phyloP scores from a whole-genome alignment of 1,140 invertebrate genomes.

The Anastatus disparis region DNA sequence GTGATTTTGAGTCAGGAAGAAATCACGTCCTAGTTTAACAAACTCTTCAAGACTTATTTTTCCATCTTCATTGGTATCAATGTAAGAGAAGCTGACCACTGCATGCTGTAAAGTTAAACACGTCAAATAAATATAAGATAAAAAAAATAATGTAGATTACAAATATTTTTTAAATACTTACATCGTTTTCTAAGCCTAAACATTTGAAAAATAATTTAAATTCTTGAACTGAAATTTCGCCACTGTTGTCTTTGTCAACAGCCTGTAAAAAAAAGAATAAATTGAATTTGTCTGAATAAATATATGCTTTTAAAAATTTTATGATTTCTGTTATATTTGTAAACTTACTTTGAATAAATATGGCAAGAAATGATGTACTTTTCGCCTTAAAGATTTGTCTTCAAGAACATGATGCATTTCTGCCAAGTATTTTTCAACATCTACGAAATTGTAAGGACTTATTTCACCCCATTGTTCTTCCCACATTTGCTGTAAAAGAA shows the following conservation, averaged over 20 bases:
- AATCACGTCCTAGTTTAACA: slow-evolving; percentile 80
- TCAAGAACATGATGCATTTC: slow-evolving; percentile 85
- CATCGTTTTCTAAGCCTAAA: slow-evolving; percentile 77
- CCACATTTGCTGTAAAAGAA: slow-evolving; percentile 75
- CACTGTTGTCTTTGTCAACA: slow-evolving; percentile 82
- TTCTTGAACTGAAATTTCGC: slow-evolving; percentile 81
- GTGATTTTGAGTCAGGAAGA: slow-evolving; percentile 81
- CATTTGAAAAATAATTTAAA: slow-evolving; percentile 85
- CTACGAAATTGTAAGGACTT: slow-evolving; percentile 81
- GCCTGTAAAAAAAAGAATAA: slow-evolving; percentile 68
- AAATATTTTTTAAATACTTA: too few species aligned
- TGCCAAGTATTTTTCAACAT: slow-evolving; percentile 81
- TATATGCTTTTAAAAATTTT: slow-evolving; percentile 15
- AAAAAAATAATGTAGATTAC: too few species aligned
- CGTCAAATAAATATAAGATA: slow-evolving; percentile 6
- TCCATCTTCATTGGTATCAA: slow-evolving; percentile 82
- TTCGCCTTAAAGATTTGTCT: slow-evolving; percentile 77
- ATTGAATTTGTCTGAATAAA: background rate
- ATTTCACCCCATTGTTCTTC: slow-evolving; percentile 85
- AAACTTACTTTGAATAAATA: slow-evolving; percentile 79
- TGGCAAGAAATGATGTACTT: slow-evolving; percentile 79
- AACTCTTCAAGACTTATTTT: slow-evolving; percentile 81
- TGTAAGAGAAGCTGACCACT: slow-evolving; percentile 78
- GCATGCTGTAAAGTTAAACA: slow-evolving; percentile 67
- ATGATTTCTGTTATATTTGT: slow-evolving; percentile 21